Evolutionary conservation across 1,140 invertebrate genomes (phyloP), one percentile per base, ranked within the genome.

Genomic region (Adoxophyes honmai): DNA sequence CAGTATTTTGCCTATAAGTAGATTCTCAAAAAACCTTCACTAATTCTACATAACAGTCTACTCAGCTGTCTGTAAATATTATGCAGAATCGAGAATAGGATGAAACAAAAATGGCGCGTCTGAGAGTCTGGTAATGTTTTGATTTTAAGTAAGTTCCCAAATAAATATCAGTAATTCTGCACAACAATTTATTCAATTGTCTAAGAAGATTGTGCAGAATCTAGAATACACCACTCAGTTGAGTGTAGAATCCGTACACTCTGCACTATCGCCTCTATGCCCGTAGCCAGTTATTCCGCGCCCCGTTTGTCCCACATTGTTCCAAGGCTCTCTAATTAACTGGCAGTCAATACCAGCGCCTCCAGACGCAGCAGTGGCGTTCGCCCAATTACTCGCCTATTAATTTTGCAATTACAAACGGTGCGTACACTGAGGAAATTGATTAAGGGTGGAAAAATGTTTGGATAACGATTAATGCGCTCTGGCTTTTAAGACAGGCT

Each of bases 311-410:
- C 66, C 62, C 59, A 61, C 64, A 75, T 68, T 77, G 76, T 75
- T 73, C 70, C 48, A 54, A 67, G 66, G 21, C 21, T 28, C 59
- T 81, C 73, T 82, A 85, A 85, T 85, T 85, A 85, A 78, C 77
- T 68, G 72, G 60, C 76, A 85, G 79, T 85, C 81, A 85, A 82
- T 82, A 80, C 70, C 81, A 85, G 75, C 73, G 73, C 75, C 79
- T 82, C 72, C 74, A 79, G 77, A 81, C 73, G 75, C 77, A 69
- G 70, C 67, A 71, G 72, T 73, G 62, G 67, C 73, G 64, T 70
- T 66, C 73, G 73, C 54, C 68, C 81, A 83, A 85, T 85, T 82
- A 85, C 68, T 71, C 79, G 80, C 78, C 81, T 80, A 83, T 85
- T 85, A 85, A 81, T 85, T 82, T 81, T 76, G 78, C 76, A 82